Evolutionary conservation across 1,140 invertebrate genomes (phyloP).

Genomic region (Pentalonia nigronervosa): DNA sequence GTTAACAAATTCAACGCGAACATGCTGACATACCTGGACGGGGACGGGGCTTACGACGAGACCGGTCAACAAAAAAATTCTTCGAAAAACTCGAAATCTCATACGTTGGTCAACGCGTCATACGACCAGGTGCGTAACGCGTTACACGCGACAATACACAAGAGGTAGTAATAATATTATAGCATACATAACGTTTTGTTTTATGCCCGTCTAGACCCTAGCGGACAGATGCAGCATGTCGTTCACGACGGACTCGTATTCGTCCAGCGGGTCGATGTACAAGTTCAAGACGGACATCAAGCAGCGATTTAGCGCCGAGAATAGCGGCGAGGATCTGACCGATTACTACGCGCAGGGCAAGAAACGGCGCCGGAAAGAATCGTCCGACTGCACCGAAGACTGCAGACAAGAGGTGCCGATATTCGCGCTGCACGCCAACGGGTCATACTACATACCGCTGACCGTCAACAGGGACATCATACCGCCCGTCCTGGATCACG

Average conservation of each 20-base stretch:
- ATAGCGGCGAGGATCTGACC: slow-evolving; percentile 2
- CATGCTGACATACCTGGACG: background rate
- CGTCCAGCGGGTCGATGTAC: slow-evolving; percentile 69
- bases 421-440: slow-evolving; percentile 82
- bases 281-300: slow-evolving; percentile 97
- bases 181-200: background rate
- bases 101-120: slow-evolving; percentile 36
- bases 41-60: background rate
- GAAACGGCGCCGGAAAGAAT: slow-evolving; percentile 26
- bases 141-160: background rate
- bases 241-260: slow-evolving; percentile 66
- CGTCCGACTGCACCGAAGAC: background rate
- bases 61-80: background rate
- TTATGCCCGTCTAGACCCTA: background rate
- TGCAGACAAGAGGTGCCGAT: slow-evolving; percentile 70
- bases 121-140: slow-evolving; percentile 27
- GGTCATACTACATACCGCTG: slow-evolving; percentile 90
- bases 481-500: slow-evolving; percentile 70
- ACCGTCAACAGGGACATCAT: slow-evolving; percentile 83
- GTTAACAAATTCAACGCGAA: slow-evolving; percentile 16
- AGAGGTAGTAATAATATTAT: too few relatives aligned
- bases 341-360: slow-evolving; percentile 30
- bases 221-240: slow-evolving; percentile 63
- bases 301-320: slow-evolving; percentile 74
- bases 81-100: slow-evolving; percentile 4